Conservation (phyloP, 64 coral and sea anemone species). For the Trachythela sp. region DNA sequence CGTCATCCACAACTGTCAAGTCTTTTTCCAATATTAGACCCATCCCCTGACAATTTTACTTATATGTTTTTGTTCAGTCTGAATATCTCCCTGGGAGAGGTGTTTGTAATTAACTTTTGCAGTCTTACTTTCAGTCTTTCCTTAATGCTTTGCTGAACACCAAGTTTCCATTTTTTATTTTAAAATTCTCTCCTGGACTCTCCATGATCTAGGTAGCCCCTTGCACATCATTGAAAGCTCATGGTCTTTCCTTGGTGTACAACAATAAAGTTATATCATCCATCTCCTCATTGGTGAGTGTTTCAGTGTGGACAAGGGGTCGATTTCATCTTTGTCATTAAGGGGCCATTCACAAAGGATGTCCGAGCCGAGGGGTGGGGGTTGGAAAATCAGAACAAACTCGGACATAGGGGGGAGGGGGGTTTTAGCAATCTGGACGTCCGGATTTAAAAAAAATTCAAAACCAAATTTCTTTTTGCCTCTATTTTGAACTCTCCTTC, state of each 20-base stretch:
- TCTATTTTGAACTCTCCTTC: too few species aligned
- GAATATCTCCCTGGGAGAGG: not conserved
- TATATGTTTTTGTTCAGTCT: slow-evolving; percentile 1
- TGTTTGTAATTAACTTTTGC: not conserved
- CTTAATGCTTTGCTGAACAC: slow-evolving; percentile 17
- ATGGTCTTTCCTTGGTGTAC: slow-evolving; percentile 23
- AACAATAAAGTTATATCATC: not conserved
- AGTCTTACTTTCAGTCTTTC: not conserved
- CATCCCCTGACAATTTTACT: slow-evolving; percentile 32
- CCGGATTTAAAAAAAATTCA: too few species aligned
- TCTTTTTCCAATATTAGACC: slow-evolving; percentile 2
- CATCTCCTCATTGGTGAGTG: slow-evolving; percentile 7
- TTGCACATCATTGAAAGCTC: slow-evolving; percentile 9
- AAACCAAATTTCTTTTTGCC: too few species aligned
- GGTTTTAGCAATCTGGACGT: too few species aligned
- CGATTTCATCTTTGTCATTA: not conserved
- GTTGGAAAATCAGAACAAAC: too few species aligned
- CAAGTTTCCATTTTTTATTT: slow-evolving; percentile 22
- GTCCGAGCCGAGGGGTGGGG: too few species aligned
- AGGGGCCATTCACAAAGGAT: too few species aligned
- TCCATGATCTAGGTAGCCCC: not conserved
- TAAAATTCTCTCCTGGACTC: slow-evolving; percentile 7
- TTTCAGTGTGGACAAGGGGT: not conserved
- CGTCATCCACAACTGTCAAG: slow-evolving; percentile 31
- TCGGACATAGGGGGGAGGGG: too few species aligned